These are phyloP conservation scores for Lysandra bellargus DNA, from an alignment of 2,888 invertebrate species.

Conservation along the genomic window DNA sequence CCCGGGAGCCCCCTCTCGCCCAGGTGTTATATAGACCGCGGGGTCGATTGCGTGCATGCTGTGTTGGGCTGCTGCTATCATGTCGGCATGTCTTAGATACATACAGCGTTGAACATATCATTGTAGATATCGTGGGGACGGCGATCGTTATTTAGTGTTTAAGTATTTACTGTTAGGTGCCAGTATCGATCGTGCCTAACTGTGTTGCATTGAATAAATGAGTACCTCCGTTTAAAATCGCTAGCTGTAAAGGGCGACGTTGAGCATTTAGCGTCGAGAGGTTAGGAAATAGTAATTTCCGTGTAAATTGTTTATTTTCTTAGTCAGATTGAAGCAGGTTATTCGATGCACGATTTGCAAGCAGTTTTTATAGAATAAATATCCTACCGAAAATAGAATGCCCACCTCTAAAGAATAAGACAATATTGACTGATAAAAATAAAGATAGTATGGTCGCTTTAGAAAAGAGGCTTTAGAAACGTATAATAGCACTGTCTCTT, in stretches of 20 bases:
- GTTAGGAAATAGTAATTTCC: background rate
- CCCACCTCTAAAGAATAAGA: conserved; percentile 25
- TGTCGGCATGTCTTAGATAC: conserved; percentile 55
- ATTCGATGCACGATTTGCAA: conserved; percentile 21
- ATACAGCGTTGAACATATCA: conserved; percentile 73
- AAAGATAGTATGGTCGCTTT: conserved; percentile 3
- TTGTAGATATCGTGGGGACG: conserved; percentile 55
- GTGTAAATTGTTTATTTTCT: conserved; percentile 12
- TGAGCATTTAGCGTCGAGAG: background rate
- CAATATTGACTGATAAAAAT: conserved; percentile 29
- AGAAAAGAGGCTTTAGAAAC: background rate
- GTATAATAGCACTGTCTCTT: background rate
- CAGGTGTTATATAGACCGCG: conserved; percentile 71
- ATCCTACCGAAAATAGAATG: background rate
- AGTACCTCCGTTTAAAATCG: conserved; percentile 31
- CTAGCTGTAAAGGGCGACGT: conserved; percentile 2
- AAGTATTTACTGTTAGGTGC: conserved; percentile 44
- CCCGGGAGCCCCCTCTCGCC: conserved; percentile 66
- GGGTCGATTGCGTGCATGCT: conserved; percentile 43
- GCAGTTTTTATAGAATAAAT: conserved; percentile 3
- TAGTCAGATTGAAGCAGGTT: background rate
- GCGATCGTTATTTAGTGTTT: conserved; percentile 66
- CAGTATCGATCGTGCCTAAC: conserved; percentile 52
- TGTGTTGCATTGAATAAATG: conserved; percentile 37
- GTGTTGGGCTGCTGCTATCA: conserved; percentile 50